Base-by-base conservation (phyloP, 2,797 vertebrate species). In the Cirrhinus molitorella region DNA sequence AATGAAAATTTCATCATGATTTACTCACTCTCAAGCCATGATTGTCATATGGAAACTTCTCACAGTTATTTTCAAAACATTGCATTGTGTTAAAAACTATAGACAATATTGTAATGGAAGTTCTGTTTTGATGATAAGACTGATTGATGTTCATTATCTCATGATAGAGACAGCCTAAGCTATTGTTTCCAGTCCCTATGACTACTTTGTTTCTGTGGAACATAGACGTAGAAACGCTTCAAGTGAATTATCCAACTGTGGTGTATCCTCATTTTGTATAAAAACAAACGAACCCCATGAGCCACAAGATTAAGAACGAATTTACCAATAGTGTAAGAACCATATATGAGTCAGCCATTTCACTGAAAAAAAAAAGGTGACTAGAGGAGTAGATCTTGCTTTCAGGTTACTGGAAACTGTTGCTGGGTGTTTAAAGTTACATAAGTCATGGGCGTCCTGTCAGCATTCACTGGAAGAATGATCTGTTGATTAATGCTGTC, bases 401-500 rank as follows among this genome's bases (percentile, higher is more conserved):
- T 81, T 21, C 1, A 12, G 77, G 47, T 79, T 28, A 53, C 14
- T 73, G 80, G 70, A 51, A 81, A 81, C 28, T 28, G 49, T n/a
- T n/a, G 17, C 21, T 1, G 74, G 61, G 13, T 23, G 21, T 73
- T 73, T 74, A 28, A n/a, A 47, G 28, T 57, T 8, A 59, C 34
- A 57, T 21, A 0, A n/a, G 45, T 47, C 28, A 73, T 53, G 9
- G 19, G 3, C 0, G 0, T 37, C 53, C 5, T 57, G 21, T 55
- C 14, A 74, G 47, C n/a, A 3, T 65, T 28, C 28, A 14, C 10
- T 28, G 1, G 2, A 53, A 21, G 43, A 14, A 10, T 19, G 55
- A 53, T 25, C 28, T 40, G 28, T 23, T 73, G 40, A 73, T 77
- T 51, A 12, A 8, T 23, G 19, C 3, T 4, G 31, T 37, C 49